Evolutionary conservation across 30 jellyfish, hydroid and myxozoan genomes (phyloP), one percentile per base, ranked within the genome.

Genomic region (Euphysa ruthae): DNA sequence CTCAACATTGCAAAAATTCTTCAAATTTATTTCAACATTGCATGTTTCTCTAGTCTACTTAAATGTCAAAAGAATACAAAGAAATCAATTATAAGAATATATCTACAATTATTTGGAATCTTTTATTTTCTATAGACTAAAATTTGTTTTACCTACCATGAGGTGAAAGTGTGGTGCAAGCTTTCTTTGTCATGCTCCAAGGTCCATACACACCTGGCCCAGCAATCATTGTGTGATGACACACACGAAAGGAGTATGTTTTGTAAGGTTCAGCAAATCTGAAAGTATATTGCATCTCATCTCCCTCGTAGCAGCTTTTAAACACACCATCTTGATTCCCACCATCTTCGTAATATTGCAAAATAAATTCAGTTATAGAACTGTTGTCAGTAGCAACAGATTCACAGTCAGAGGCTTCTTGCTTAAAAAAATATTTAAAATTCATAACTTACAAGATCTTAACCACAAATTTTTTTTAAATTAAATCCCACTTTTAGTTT

Each of bases 131-230:
- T n/a, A n/a, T n/a, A n/a, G n/a, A n/a, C n/a, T n/a, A n/a, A n/a
- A n/a, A n/a, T 18, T 18, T 12, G 14, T 10, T 10, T 25, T 51
- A 32, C 81, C 32, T 29, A 88, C 97, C 97, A 75, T 88, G 93
- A 18, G 97, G 88, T 20, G 91, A 63, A 26, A 80, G 66, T 32
- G 94, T 79, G 14, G 97, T 88, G 82, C 90, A 80, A n/a, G 94
- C 97, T 35, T 71, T 80, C 74, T 81, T 88, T 6, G 85, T 35
- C 49, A 88, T 57, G 49, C 97, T 88, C 97, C 97, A 88, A 0
- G 97, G 91, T 15, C 94, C 97, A 74, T 30, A 65, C 1, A 51
- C 93, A 13, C 90, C 97, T 4, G 61, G 62, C 23, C 49, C 82
- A 28, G 55, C 79, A 42, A 38, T 35, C 49, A 25, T 38, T 32